Percentiles rank a stretch among this genome's conserved stretches.
These are phyloP conservation scores for Gymnothorax reevesii DNA, from an alignment of 2,797 vertebrate genomes.

Conservation along the genomic window DNA sequence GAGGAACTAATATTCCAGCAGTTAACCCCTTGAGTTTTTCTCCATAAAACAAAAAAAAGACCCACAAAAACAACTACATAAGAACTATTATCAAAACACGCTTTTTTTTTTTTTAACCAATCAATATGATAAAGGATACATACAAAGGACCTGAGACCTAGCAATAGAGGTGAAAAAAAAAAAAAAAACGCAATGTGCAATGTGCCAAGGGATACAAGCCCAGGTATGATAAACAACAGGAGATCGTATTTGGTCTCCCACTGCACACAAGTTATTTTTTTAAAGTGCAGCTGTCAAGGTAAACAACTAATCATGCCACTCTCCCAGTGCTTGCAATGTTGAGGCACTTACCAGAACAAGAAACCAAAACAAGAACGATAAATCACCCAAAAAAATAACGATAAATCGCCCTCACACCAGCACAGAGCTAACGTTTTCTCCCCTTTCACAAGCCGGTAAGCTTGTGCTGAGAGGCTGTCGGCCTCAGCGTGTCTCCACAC, in stretches of 20 bases:
- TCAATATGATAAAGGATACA: neutral
- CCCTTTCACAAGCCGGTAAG: slow-evolving; percentile 49
- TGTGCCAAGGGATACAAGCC: neutral
- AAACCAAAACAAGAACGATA: neutral
- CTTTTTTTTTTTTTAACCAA: neutral
- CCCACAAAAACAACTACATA: neutral
- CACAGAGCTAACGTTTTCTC: neutral
- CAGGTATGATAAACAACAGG: neutral
- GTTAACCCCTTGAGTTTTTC: neutral
- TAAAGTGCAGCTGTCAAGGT: slow-evolving; percentile 12
- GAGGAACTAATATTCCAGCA: slow-evolving; percentile 1
- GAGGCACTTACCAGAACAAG: neutral
- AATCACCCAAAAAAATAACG: neutral
- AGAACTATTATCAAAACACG: neutral
- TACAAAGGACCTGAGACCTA: neutral
- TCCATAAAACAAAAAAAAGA: slow-evolving; percentile 7
- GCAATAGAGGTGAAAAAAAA: neutral
- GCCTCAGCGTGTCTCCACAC: slow-evolving; percentile 76
- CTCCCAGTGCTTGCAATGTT: neutral
- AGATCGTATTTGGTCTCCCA: neutral
- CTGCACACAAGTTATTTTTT: neutral
- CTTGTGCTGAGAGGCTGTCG: slow-evolving; percentile 62
- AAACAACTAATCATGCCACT: neutral
- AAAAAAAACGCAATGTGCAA: neutral
- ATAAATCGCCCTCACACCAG: neutral